phyloP scores from a whole-genome alignment of 2,113 vertebrate species.

The Gnathonemus longibarbis region DNA sequence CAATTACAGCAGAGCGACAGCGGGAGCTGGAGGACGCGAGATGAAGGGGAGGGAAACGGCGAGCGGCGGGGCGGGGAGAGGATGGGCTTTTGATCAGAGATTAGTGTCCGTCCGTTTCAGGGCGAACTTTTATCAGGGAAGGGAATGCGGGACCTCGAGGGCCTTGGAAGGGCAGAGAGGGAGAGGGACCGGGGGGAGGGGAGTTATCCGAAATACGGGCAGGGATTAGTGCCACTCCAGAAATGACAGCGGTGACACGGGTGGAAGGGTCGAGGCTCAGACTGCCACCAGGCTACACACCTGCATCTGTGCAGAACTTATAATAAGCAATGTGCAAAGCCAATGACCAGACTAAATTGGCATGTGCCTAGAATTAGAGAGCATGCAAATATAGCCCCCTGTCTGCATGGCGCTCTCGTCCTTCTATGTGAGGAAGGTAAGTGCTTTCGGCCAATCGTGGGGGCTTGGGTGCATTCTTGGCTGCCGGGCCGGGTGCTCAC shows the following conservation, averaged over 20 bases:
- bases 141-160: conserved; percentile 5
- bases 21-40: conserved; percentile 18
- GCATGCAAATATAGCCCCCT: not conserved
- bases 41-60: conserved; percentile 3
- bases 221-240: conserved; percentile 41
- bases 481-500: not conserved
- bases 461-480: not conserved
- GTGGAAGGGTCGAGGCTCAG: not conserved
- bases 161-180: conserved; percentile 4
- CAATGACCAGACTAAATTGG: not conserved
- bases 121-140: conserved; percentile 29
- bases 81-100: conserved; percentile 35
- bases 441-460: not conserved
- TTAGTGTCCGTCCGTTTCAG: conserved; percentile 38
- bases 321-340: not conserved
- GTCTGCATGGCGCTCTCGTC: not conserved
- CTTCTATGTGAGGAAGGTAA: not conserved
- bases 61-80: conserved; percentile 11
- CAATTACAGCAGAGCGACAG: conserved; percentile 23
- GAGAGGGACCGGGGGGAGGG: not conserved
- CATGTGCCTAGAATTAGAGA: not conserved
- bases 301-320: conserved; percentile 8
- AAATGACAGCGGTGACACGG: conserved; percentile 25
- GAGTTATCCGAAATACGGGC: conserved; percentile 15
- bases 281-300: not conserved